Base-by-base conservation (phyloP, 2,797 vertebrate genomes). In the Mallotus villosus region DNA sequence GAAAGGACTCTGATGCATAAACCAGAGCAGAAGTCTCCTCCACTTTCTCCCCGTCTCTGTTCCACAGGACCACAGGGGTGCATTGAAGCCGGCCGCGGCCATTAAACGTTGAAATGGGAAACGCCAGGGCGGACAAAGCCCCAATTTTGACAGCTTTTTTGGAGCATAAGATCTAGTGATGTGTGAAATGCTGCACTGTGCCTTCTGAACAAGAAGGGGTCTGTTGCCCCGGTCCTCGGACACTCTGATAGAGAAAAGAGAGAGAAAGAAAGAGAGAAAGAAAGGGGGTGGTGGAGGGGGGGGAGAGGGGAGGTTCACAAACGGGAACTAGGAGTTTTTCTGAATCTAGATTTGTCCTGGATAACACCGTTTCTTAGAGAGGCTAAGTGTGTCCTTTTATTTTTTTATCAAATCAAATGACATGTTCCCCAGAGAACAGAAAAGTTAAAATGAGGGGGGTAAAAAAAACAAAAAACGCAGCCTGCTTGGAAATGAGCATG, bases 61-160 rank as follows among this genome's bases (percentile, higher is more conserved):
- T 55, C 78, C 57, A 14, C 51, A 32, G 76, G 76, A 79, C 83
- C 70, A 72, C 72, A 22, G 81, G 81, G 79, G 76, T 22, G 73
- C 72, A 74, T 75, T 79, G 82, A 81, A 78, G 80, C 74, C 64
- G 75, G 67, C 51, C 74, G 66, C 68, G 72, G 71, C 81, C 74
- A 84, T 82, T 84, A 83, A 82, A 83, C 62, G 74, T 64, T 78
- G 76, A 81, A 84, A 82, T 78, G 69, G 79, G 75, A 78, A 85
- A 78, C 63, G 68, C 73, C 72, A 83, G 72, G 68, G 72, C 78
- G 77, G 85, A 87, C 84, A 88, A 88, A 86, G 82, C 58, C 63
- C 76, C 72, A 73, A 81, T 85, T 86, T 85, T 83, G 76, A 86
- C 79, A 85, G 79, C 86, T 85, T 88, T 85, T 87, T 82, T 84